Evolutionary conservation across 2,888 invertebrate species (phyloP), one percentile per base, ranked within the genome.

Genomic region (Lochmaea crataegi): DNA sequence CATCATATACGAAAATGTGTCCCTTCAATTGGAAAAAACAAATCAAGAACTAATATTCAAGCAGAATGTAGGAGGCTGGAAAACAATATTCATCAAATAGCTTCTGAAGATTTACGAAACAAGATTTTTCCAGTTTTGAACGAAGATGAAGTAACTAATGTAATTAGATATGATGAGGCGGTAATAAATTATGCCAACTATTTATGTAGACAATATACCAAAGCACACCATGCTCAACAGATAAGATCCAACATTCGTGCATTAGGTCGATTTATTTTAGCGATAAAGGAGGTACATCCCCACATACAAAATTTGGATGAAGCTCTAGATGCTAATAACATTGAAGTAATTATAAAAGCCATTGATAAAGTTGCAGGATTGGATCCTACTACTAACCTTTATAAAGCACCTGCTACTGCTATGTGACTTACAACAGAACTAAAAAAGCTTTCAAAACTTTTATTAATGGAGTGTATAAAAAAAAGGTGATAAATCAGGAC

Each of bases 221-320:
- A 61, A 10, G 61, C 22, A 42, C 67, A 72, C 57, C 68, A 68
- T 58, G 45, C 63, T 51, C 65, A 68, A 65, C 65, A 65, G 58
- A 73, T 73, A 48, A 65, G 68, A 68, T 73, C 72, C 11, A 72
- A 72, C 45, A 58, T 73, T 38, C 64, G 72, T 45, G 68, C 56
- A 48, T 48, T 48, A 48, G 48, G 48, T 12, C 48, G 48, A 9
- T 48, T 48, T 12, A 48, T 48, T 48, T 26, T 61, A 65, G 57
- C 65, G n/a, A 65, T 72, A 9, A 72, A 51, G 48, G 60, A 61
- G 65, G 53, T 68, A 6, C 60, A 73, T 42, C 72, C 68, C 26
- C 58, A 51, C 18, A 73, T 48, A 65, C 57, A 58, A 51, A 32
- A 53, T 68, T n/a, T 41, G 60, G 7, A 65, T 32, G n/a, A 41